Base-by-base conservation (phyloP, 2,797 vertebrate genomes). In the Acrossocheilus fasciatus region DNA sequence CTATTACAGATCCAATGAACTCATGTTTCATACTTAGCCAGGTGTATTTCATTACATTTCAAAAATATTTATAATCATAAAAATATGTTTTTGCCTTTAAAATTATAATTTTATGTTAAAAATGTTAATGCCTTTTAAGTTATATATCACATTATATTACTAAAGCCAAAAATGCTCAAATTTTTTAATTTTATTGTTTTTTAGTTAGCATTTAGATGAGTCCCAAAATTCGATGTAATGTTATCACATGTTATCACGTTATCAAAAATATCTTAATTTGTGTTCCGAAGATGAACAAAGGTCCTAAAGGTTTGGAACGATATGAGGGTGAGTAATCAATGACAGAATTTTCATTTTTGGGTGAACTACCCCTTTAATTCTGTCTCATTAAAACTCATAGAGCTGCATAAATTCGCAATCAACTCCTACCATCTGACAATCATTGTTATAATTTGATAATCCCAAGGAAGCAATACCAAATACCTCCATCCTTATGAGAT, bases 391-490 rank as follows among this genome's bases (percentile, higher is more conserved):
- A 74, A 62, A 41, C 17, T 23, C 36, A 17, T 6, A 12, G 7
- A 62, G 20, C 52, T 47, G 26, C 12, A 15, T 15, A 50, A 17
- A 81, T 23, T 52, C 0, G 18, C 14, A 30, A 59, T 62, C 12
- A 64, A 1, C 18, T 52, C 41, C 17, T 73, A 26, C 39, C 57
- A 64, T 80, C n/a, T 80, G 39, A 20, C n/a, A 12, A 66, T 80
- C 39, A 45, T 78, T 20, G 57, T 41, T 66, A 45, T 66, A n/a
- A 41, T 84, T 17, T 36, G 52, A 45, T 2, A 23, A 54, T 54
- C 26, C 18, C 14, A 34, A 68, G 52, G 90, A 86, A 81, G 80
- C 36, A 75, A 75, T 34, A 47, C 2, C 2, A 30, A 89, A 82
- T 83, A 79, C 82, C 30, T 69, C 20, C 34, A 30, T 45, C 41